phyloP scores from a whole-genome alignment of 1,140 invertebrate genomes.

The Dinoponera quadriceps region DNA sequence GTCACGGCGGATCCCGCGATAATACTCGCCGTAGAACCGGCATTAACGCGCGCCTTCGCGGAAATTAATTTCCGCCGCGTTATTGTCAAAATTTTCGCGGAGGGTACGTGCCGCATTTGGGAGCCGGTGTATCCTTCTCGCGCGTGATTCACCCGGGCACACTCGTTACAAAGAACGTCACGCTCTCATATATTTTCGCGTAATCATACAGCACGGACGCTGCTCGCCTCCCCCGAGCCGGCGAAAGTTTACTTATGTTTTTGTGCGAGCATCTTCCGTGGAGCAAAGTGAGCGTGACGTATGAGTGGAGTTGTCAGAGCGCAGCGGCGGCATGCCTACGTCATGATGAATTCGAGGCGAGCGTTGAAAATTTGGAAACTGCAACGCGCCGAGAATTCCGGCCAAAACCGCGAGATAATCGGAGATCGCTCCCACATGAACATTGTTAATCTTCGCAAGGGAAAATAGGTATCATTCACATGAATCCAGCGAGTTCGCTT shows the following conservation, averaged over 20 bases:
- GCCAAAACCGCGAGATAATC: too few species aligned
- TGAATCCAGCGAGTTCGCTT: too few species aligned
- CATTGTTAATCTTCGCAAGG: too few species aligned
- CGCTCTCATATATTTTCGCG: slow-evolving; percentile 31
- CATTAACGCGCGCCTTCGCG: slow-evolving; percentile 27
- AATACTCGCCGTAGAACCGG: slow-evolving; percentile 38
- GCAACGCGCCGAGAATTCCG: too few species aligned
- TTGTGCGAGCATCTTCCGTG: slow-evolving; percentile 21
- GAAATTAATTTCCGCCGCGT: slow-evolving; percentile 69
- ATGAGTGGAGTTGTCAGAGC: neutral
- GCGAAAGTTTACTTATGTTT: slow-evolving; percentile 45
- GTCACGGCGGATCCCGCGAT: slow-evolving; percentile 43
- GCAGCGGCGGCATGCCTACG: neutral
- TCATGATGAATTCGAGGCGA: slow-evolving; percentile 4
- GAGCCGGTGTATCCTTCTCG: neutral
- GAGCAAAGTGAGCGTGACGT: neutral
- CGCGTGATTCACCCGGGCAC: slow-evolving; percentile 9
- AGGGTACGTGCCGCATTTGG: slow-evolving; percentile 6
- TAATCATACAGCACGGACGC: neutral
- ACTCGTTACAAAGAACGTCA: slow-evolving; percentile 2
- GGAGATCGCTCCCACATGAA: too few species aligned
- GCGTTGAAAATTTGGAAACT: too few species aligned
- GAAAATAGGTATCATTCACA: too few species aligned
- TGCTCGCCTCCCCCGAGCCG: neutral
- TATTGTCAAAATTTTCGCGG: slow-evolving; percentile 63